Evolutionary conservation across 2,797 vertebrate species (phyloP), one percentile per base, ranked within the genome.

Genomic region (Micrastur ruficollis): DNA sequence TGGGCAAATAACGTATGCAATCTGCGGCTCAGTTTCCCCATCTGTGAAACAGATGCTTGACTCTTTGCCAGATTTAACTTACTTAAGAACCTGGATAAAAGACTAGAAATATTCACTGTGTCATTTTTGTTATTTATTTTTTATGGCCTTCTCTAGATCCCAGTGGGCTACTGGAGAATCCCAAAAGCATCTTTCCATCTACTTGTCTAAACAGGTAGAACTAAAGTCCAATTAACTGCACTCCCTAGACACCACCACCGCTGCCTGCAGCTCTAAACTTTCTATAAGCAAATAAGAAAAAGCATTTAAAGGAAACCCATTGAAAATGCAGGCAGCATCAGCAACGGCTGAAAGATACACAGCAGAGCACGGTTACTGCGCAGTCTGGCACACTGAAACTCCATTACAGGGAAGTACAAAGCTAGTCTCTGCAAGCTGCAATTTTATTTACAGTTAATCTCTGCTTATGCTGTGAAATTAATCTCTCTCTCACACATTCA

Each of bases 391-490:
- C 90, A 34, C 78, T 46, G 81, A 82, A 96, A 97, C 73, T 85
- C 90, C 94, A 95, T 97, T 96, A 90, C 65, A 50, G 76, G 21
- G 31, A 79, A 96, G 81, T 53, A 81, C 44, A 91, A 80, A 96
- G 86, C 90, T 36, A 65, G 46, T 22, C 8, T 38, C 61, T 70
- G 82, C 86, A 81, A 89, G 93, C 1, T 90, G 88, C 90, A 95
- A 94, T 95, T 97, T 96, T 96, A 96, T 97, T 97, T 97, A 94
- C 93, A 89, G 95, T 93, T 97, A 95, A 97, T 97, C 94, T 96
- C 87, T 95, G 90, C 81, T 92, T 94, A 95, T 72, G 79, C 56
- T 93, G 96, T 92, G 95, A 96, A 97, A 97, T 95, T 96, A 96
- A 97, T 97, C 92, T 96, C 87, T 95, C 91, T 95, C 86, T 94